Evolutionary conservation across 2,888 invertebrate species (phyloP).

Genomic region (Quadroppia sp.): DNA sequence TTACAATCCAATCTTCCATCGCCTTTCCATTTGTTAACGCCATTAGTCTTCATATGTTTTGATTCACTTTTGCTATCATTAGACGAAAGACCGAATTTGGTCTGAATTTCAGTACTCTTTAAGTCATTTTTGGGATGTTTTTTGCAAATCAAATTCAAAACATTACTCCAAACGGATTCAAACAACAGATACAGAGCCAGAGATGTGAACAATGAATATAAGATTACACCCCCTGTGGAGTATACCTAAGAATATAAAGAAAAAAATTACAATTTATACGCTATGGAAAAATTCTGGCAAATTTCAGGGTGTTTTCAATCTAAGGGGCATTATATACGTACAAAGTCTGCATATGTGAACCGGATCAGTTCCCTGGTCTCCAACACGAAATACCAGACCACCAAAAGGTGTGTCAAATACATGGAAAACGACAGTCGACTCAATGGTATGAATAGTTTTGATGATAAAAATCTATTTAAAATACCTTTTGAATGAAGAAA

Average conservation of each 20-base stretch:
- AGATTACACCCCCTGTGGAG: conserved; percentile 18
- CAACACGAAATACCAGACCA: conserved; percentile 39
- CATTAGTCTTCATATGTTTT: neutral
- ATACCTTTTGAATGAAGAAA: conserved; percentile 18
- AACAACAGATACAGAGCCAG: neutral
- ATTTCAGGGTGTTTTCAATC: too few relatives aligned
- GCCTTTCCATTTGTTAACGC: neutral
- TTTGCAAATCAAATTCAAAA: conserved; percentile 1
- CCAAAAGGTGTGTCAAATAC: conserved; percentile 41
- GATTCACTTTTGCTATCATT: neutral
- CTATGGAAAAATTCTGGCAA: too few relatives aligned
- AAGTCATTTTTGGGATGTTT: neutral
- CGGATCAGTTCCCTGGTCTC: conserved; percentile 13
- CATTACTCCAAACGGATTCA: conserved; percentile 23
- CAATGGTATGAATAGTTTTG: conserved; percentile 26
- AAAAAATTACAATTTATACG: too few relatives aligned
- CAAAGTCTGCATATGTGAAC: conserved; percentile 16
- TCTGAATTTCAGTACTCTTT: neutral
- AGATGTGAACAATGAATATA: conserved; percentile 3
- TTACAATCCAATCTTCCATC: neutral
- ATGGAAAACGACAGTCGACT: conserved; percentile 38
- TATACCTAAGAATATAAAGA: neutral
- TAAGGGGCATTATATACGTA: too few relatives aligned
- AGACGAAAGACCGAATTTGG: neutral
- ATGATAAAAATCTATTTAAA: conserved; percentile 33